Percentiles rank a stretch among this genome's conserved stretches.
Evolutionary conservation across 2,888 invertebrate genomes (phyloP).

Genomic region (Microctonus hyperodae): DNA sequence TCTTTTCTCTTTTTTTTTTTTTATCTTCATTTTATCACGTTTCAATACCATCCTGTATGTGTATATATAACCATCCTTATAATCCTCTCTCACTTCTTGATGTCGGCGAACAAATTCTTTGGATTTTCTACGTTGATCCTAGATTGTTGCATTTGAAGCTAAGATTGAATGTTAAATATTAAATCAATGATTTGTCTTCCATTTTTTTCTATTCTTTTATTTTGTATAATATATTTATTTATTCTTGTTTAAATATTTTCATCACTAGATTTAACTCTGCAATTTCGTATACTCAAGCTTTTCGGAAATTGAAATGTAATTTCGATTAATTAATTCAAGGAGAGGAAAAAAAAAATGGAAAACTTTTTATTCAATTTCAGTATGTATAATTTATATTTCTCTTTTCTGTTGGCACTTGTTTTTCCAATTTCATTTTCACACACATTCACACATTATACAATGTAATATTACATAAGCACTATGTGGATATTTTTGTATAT

Average conservation of each 20-base stretch:
- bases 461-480: too few relatives aligned
- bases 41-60: neutral
- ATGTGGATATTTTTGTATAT: neutral
- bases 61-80: conserved; percentile 11
- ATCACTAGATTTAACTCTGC: too few relatives aligned
- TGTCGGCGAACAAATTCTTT: neutral
- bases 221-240: neutral
- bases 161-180: neutral
- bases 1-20: conserved; percentile 4
- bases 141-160: neutral
- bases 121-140: conserved; percentile 7
- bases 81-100: conserved; percentile 6
- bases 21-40: conserved; percentile 7
- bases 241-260: neutral
- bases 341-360: neutral
- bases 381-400: neutral
- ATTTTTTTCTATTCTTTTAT: neutral
- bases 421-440: conserved; percentile 1
- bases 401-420: neutral
- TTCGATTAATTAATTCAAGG: too few relatives aligned
- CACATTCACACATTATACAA: too few relatives aligned
- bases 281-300: too few relatives aligned
- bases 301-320: too few relatives aligned
- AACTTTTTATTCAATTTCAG: neutral
- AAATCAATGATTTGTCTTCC: neutral